Percentiles rank a stretch among this genome's conserved stretches.
Evolutionary conservation across 2,797 vertebrate genomes (phyloP).

Genomic region (Synanceia verrucosa): DNA sequence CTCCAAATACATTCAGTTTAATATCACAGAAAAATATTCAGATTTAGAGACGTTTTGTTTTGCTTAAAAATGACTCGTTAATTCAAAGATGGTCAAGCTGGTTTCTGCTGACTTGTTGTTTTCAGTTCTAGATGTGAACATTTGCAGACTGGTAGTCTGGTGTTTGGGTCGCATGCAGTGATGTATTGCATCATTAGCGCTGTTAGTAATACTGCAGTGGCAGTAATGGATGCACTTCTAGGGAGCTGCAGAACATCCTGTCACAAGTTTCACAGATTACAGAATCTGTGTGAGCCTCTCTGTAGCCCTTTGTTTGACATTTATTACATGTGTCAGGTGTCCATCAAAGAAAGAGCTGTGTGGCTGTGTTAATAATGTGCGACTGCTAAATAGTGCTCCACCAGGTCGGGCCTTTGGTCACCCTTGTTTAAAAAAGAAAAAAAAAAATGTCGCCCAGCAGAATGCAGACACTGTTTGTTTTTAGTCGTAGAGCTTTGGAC

Average conservation of each 20-base stretch:
- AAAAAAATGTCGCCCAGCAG: neutral
- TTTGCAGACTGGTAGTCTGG: neutral
- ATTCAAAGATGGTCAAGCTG: no score
- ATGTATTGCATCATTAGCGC: conserved; percentile 56
- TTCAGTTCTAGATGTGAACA: neutral
- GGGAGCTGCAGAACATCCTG: conserved; percentile 1
- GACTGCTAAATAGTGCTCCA: no score
- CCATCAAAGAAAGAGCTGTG: no score
- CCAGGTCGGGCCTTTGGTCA: no score
- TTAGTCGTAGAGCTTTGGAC: conserved; percentile 1
- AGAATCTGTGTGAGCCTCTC: no score
- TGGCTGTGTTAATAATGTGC: no score
- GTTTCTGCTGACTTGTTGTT: neutral
- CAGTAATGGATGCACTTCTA: conserved; percentile 35
- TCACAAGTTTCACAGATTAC: no score
- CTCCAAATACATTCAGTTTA: neutral
- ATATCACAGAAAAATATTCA: neutral
- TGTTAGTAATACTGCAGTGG: conserved; percentile 45
- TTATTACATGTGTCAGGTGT: no score
- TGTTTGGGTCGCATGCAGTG: conserved; percentile 38
- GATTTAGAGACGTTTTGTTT: no score
- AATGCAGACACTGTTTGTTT: neutral
- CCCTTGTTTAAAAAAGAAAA: no score
- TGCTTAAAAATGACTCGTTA: no score
- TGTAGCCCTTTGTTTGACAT: no score